These are phyloP conservation scores for Streptopelia turtur DNA, from an alignment of 2,797 vertebrate genomes.

Conservation along the genomic window DNA sequence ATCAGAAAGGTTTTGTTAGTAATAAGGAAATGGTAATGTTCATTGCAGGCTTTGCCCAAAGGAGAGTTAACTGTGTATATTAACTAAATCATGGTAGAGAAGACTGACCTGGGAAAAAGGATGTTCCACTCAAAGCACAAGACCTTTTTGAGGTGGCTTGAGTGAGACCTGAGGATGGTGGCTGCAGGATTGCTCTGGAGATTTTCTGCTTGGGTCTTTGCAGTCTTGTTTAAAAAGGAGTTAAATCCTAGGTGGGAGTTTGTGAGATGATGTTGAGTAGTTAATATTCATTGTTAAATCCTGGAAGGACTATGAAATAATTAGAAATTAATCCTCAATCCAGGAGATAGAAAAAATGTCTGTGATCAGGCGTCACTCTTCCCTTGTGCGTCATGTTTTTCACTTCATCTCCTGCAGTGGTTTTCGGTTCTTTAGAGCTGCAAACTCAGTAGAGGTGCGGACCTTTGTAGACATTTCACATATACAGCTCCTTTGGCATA, in stretches of 20 bases:
- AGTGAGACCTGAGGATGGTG: not conserved
- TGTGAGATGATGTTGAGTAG: not conserved
- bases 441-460: not conserved
- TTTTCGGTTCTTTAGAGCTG: not conserved
- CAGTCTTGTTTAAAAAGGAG: not conserved
- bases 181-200: not conserved
- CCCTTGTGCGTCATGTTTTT: not conserved
- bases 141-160: not conserved
- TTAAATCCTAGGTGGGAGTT: not conserved
- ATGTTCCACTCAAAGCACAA: not conserved
- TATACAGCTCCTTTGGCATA: not conserved
- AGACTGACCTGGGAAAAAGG: not conserved
- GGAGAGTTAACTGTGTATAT: not conserved
- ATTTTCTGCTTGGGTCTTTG: not conserved
- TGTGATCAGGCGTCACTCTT: not conserved
- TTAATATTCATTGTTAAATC: not conserved
- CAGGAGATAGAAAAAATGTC: not conserved
- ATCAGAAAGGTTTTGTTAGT: not conserved
- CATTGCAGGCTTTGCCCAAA: not conserved
- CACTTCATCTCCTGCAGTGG: not conserved
- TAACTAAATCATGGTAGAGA: not conserved
- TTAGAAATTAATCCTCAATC: not conserved
- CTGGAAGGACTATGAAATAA: not conserved
- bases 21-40: not conserved
- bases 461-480: not conserved